These are phyloP conservation scores for Lytechinus pictus DNA, from an alignment of 35 echinoderm and acorn worm species.

Conservation along the genomic window DNA sequence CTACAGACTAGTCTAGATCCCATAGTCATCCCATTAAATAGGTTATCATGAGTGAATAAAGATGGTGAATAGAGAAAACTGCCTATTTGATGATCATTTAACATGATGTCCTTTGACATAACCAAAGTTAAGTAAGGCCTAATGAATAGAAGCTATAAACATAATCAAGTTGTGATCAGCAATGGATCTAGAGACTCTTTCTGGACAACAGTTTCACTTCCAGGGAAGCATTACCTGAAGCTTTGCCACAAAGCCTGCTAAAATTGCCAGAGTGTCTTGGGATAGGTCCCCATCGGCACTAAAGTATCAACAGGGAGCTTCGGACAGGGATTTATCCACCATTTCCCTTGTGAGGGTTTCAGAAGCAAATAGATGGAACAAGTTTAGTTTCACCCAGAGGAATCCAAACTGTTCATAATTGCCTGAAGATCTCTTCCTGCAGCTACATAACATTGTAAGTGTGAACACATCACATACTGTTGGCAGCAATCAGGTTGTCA, in stretches of 20 bases:
- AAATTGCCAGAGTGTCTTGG: neutral
- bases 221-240: neutral
- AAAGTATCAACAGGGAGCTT: neutral
- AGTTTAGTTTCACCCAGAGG: neutral
- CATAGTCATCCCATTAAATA: neutral
- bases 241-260: neutral
- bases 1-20: neutral
- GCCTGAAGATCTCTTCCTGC: neutral
- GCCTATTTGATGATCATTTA: neutral
- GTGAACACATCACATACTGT: neutral
- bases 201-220: neutral
- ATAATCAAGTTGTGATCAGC: neutral
- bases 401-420: neutral
- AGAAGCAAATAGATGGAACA: neutral
- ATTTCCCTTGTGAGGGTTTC: neutral
- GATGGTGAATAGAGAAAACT: neutral
- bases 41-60: neutral
- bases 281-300: neutral
- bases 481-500: conserved; percentile 8
- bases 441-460: neutral
- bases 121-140: neutral
- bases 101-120: neutral
- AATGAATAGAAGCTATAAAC: neutral
- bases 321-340: neutral
- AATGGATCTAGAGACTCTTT: neutral